Base-by-base conservation (phyloP, 2,797 vertebrate genomes). In the Acomys russatus region DNA sequence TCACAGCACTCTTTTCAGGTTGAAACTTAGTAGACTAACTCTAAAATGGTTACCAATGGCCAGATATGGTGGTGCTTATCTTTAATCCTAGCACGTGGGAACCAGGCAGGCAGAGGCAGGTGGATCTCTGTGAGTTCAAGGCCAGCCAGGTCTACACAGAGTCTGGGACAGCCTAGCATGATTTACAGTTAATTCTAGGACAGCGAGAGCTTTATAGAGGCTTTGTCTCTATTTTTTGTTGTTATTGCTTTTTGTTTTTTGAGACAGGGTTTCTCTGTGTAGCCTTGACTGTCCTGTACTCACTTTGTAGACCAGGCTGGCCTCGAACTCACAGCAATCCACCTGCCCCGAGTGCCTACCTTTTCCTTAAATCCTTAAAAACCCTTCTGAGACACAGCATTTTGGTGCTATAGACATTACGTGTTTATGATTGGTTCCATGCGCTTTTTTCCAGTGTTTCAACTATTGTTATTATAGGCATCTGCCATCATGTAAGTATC, bases 301-400 rank as follows among this genome's bases (percentile, higher is more conserved):
- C 44, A 44, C 44, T 44, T 44, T 44, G 44, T 44, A 44, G 44
- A 44, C 44, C 44, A 44, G 44, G 44, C 44, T 44, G 44, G 44
- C 44, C 44, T 44, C 44, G 44, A 44, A 44, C 44, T 44, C 44
- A 44, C 44, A 44, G 44, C 44, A 44, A 44, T 44, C 44, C 44
- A 44, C 44, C 44, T 4, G 44, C 44, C 44, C 44, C 44, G 44
- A 44, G 44, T 44, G 44, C 3, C 56, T 64, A 90, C 2, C 38
- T 15, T 83, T 87, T 70, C 64, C 38, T 94, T 64, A 71, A 87
- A 89, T 28, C 51, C 63, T 71, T n/a, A 44, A 95, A 94, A 91
- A 20, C 3, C 10, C 85, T 49, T 51, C 44, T 28, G 7, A 54
- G 23, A 18, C 5, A 86, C 5, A 86, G 49, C 22, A 86, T 88